Conservation (phyloP, 1,140 invertebrate genomes). For the Drosophila nannoptera region DNA sequence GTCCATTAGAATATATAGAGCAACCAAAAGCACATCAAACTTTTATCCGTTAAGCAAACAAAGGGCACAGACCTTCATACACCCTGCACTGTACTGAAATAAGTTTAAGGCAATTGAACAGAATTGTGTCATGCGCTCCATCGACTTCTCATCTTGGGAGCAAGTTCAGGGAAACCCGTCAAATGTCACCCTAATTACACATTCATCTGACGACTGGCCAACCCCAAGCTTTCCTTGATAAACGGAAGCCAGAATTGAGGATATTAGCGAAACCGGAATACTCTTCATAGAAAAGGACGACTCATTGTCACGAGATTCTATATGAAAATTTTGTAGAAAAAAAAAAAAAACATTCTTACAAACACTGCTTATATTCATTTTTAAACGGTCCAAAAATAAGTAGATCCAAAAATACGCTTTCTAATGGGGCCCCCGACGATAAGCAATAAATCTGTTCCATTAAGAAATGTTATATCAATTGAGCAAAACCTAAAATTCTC, state of each 20-base stretch:
- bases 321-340: too few relatives aligned
- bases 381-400: too few relatives aligned
- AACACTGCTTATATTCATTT: too few relatives aligned
- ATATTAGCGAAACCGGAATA: too few relatives aligned
- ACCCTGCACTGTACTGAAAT: not conserved
- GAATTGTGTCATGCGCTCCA: slow-evolving; percentile 26
- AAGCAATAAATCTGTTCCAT: not conserved
- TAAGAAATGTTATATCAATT: not conserved
- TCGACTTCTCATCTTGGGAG: slow-evolving; percentile 41
- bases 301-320: too few relatives aligned
- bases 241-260: too few relatives aligned
- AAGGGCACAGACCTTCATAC: slow-evolving; percentile 1
- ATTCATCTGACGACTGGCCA: slow-evolving; percentile 19
- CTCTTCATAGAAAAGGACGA: too few relatives aligned
- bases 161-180: slow-evolving; percentile 25
- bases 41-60: not conserved
- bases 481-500: not conserved
- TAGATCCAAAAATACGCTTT: not conserved
- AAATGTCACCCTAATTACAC: slow-evolving; percentile 66
- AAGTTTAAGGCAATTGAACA: slow-evolving; percentile 5
- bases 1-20: not conserved
- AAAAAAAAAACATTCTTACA: too few relatives aligned
- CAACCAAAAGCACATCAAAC: not conserved
- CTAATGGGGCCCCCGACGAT: not conserved
- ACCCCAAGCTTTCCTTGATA: slow-evolving; percentile 2